Percentiles rank a stretch among this genome's conserved stretches.
phyloP scores from a whole-genome alignment of 2,797 vertebrate genomes.

The Triplophysa yarkandensis region DNA sequence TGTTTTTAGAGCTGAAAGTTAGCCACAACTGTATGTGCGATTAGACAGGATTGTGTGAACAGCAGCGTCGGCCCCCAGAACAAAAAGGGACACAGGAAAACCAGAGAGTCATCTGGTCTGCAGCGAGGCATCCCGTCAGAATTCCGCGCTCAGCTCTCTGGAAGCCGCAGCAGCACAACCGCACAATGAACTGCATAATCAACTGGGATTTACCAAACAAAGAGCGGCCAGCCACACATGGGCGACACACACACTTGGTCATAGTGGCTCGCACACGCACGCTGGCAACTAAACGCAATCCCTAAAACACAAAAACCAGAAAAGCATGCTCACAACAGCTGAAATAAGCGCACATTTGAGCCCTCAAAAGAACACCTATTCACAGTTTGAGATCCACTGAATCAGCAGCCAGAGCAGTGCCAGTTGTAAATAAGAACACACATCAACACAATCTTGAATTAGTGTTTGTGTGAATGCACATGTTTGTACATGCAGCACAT shows the following conservation, averaged over 20 bases:
- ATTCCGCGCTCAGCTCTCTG: constrained; percentile 79
- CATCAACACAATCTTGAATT: constrained; percentile 41
- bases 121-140: constrained; percentile 55
- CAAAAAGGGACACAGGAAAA: constrained; percentile 57
- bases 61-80: constrained; percentile 38
- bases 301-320: constrained; percentile 33
- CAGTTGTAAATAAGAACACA: constrained; percentile 39
- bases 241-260: constrained; percentile 32
- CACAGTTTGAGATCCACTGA: constrained; percentile 61
- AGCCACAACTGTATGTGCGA: constrained; percentile 29
- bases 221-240: constrained; percentile 68
- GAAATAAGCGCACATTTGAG: constrained; percentile 43
- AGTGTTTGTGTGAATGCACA: constrained; percentile 23
- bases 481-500: constrained; percentile 24
- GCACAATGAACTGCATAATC: constrained; percentile 78
- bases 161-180: constrained; percentile 70
- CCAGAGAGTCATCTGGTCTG: constrained; percentile 63
- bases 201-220: constrained; percentile 81
- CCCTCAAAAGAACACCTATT: constrained; percentile 26
- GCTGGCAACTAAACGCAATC: constrained; percentile 36
- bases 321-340: constrained; percentile 35
- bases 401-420: constrained; percentile 59
- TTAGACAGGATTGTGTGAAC: constrained; percentile 46
- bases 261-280: constrained; percentile 23
- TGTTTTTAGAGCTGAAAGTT: constrained; percentile 7